Percentiles rank a stretch among this genome's conserved stretches.
These are phyloP conservation scores for Ricordea florida DNA, from an alignment of 92 coral and sea anemone genomes.

Conservation along the genomic window DNA sequence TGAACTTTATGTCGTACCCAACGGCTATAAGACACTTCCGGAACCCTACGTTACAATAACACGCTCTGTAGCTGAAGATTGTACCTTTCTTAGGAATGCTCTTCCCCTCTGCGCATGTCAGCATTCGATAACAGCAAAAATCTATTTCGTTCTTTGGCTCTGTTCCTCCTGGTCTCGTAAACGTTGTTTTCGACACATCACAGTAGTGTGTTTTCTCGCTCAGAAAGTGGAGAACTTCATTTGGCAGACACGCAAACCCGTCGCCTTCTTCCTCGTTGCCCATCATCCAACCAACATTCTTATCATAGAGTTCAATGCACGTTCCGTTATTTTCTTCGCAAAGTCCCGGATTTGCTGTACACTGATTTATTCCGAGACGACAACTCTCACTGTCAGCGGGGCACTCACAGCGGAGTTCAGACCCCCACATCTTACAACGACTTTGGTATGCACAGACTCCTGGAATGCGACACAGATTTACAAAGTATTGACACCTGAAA, in stretches of 20 bases:
- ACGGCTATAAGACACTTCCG: slow-evolving; percentile 74
- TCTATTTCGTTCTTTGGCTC: slow-evolving; percentile 77
- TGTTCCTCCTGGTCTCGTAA: slow-evolving; percentile 27
- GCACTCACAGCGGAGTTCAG: slow-evolving; percentile 82
- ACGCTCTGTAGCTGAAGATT: slow-evolving; percentile 84
- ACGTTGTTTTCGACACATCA: slow-evolving; percentile 56
- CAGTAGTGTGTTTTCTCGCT: slow-evolving; percentile 72
- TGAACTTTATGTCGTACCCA: slow-evolving; percentile 57
- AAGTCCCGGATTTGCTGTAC: slow-evolving; percentile 85
- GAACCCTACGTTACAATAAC: slow-evolving; percentile 87
- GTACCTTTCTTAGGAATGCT: slow-evolving; percentile 71
- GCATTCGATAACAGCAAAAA: slow-evolving; percentile 85
- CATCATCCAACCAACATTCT: slow-evolving; percentile 73
- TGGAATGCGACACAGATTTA: slow-evolving; percentile 82
- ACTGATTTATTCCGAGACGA: slow-evolving; percentile 89
- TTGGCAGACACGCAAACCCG: slow-evolving; percentile 77
- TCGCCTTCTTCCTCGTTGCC: slow-evolving; percentile 74
- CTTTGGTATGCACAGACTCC: slow-evolving; percentile 73
- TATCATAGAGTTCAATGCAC: slow-evolving; percentile 84
- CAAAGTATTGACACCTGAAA: slow-evolving; percentile 92
- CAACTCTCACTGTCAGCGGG: slow-evolving; percentile 58
- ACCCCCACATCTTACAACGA: slow-evolving; percentile 77
- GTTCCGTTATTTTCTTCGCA: slow-evolving; percentile 69
- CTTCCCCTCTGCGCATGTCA: slow-evolving; percentile 81
- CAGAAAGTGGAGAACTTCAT: slow-evolving; percentile 53